These are phyloP conservation scores for Leucoraja ocellata DNA, from an alignment of 2,797 vertebrate species.

Conservation along the genomic window DNA sequence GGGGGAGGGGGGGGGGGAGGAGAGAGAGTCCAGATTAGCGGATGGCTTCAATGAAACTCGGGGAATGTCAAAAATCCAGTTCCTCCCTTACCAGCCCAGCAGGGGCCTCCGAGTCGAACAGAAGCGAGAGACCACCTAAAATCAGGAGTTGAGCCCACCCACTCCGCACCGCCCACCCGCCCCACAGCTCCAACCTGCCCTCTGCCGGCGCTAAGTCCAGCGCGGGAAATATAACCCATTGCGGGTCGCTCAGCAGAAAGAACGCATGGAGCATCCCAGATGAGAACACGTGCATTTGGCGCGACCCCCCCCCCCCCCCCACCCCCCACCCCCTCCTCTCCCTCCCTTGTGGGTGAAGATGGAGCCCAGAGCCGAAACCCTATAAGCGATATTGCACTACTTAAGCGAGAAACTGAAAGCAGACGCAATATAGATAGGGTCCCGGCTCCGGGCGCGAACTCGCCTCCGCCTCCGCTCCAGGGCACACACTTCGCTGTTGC, in stretches of 20 bases:
- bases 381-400: constrained; percentile 99
- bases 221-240: not conserved
- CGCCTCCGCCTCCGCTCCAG: too few relatives aligned
- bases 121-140: constrained; percentile 24
- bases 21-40: not conserved
- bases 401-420: constrained; percentile 73
- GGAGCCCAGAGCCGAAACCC: constrained; percentile 79
- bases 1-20: too few relatives aligned
- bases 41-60: not conserved
- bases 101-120: not conserved
- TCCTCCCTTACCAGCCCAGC: not conserved
- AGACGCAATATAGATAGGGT: constrained; percentile 96
- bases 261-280: not conserved
- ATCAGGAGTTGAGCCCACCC: not conserved
- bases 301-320: not conserved
- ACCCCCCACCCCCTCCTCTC: too few relatives aligned
- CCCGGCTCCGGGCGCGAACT: constrained; percentile 43
- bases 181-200: not conserved
- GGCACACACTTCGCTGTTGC: not conserved
- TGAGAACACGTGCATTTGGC: not conserved
- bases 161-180: not conserved
- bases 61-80: constrained; percentile 14
- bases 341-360: not conserved
- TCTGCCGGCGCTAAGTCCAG: not conserved
- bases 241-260: too few relatives aligned